phyloP scores from a whole-genome alignment of 2,888 invertebrate genomes.

The Tinea pellionella region DNA sequence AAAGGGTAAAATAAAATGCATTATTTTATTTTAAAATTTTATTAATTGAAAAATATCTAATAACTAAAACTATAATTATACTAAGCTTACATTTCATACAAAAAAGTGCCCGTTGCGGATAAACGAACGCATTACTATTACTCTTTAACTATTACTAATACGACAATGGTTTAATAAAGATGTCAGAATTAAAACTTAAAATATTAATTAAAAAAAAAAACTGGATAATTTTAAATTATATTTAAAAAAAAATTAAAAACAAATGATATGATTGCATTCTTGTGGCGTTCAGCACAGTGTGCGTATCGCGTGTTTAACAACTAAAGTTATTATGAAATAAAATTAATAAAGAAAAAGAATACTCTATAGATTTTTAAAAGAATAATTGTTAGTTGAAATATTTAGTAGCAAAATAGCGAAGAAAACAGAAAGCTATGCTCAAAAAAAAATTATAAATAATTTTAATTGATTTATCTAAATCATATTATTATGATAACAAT shows the following conservation, averaged over 20 bases:
- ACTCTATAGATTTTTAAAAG: not conserved
- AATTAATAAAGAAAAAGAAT: not conserved
- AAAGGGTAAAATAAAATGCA: too few species aligned
- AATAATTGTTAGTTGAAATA: not conserved
- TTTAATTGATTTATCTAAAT: too few species aligned
- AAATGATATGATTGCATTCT: conserved; percentile 71
- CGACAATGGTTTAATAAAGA: not conserved
- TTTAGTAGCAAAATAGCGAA: not conserved
- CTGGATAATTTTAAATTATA: conserved; percentile 44
- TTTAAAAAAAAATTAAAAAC: conserved; percentile 47
- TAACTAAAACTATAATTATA: conserved; percentile 22
- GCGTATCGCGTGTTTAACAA: conserved; percentile 35
- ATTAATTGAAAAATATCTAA: conserved; percentile 12
- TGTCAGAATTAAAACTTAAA: not conserved
- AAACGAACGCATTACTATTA: not conserved
- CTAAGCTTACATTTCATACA: conserved; percentile 53
- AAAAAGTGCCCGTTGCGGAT: conserved; percentile 53
- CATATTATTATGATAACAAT: too few species aligned
- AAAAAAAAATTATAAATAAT: too few species aligned
- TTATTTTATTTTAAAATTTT: too few species aligned
- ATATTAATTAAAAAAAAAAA: not conserved
- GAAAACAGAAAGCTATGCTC: too few species aligned
- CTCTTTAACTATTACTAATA: not conserved
- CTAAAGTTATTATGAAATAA: conserved; percentile 16
- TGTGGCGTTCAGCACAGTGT: conserved; percentile 50